phyloP scores from a whole-genome alignment of 2,113 vertebrate species.

The Neopipo cinnamomea region DNA sequence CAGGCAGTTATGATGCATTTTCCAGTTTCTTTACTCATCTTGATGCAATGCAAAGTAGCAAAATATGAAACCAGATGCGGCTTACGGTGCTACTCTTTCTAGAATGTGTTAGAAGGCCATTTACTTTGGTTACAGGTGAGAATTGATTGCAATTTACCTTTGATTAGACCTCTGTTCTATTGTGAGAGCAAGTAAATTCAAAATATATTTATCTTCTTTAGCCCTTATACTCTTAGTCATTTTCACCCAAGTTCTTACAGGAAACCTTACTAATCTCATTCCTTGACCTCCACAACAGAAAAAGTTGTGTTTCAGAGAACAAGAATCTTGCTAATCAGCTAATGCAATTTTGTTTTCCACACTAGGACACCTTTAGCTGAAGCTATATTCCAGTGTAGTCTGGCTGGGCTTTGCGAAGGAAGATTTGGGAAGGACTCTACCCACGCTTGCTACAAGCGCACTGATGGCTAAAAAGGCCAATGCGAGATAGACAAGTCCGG shows the following conservation, averaged over 20 bases:
- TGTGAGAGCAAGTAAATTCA: neutral
- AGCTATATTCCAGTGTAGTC: neutral
- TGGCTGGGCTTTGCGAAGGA: too few species aligned
- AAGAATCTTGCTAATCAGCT: neutral
- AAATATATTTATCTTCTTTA: neutral
- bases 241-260: neutral
- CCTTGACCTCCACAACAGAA: neutral
- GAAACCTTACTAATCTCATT: neutral
- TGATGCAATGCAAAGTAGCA: neutral
- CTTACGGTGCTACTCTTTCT: neutral
- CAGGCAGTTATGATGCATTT: neutral
- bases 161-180: neutral
- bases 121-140: neutral
- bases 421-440: too few species aligned
- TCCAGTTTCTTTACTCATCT: neutral
- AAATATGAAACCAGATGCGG: neutral
- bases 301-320: neutral
- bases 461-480: too few species aligned
- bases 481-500: too few species aligned
- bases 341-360: neutral
- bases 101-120: neutral
- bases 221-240: neutral
- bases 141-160: neutral
- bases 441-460: too few species aligned
- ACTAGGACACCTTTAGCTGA: neutral